These are phyloP conservation scores for Chaetodon trifasciatus DNA, from an alignment of 2,797 vertebrate species.

Conservation along the genomic window DNA sequence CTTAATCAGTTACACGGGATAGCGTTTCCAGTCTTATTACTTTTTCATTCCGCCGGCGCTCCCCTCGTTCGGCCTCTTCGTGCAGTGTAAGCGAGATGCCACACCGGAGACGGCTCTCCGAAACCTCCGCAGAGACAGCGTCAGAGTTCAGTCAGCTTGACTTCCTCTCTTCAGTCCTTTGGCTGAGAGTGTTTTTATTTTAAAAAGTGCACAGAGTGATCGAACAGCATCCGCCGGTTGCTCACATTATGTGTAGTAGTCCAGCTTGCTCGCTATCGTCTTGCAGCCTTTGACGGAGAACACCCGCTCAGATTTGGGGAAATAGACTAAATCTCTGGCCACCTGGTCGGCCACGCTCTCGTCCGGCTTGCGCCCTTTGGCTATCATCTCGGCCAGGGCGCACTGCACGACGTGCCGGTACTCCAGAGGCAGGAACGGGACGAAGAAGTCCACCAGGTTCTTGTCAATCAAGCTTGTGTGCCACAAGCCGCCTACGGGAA, in stretches of 20 bases:
- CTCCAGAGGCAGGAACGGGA: slow-evolving; percentile 96
- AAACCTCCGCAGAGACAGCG: slow-evolving; percentile 2
- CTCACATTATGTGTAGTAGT: slow-evolving; percentile 83
- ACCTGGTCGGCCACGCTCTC: slow-evolving; percentile 80
- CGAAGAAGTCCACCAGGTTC: slow-evolving; percentile 94
- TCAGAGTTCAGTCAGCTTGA: slow-evolving; percentile 30
- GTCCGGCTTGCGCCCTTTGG: slow-evolving; percentile 50
- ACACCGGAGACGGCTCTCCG: slow-evolving; percentile 24
- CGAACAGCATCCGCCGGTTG: neutral
- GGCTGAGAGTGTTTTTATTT: slow-evolving; percentile 21
- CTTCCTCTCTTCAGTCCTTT: slow-evolving; percentile 49
- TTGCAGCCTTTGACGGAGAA: slow-evolving; percentile 95
- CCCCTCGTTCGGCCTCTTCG: neutral
- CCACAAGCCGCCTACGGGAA: slow-evolving; percentile 91
- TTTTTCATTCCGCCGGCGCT: slow-evolving; percentile 28
- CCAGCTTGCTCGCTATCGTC: slow-evolving; percentile 89
- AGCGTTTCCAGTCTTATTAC: slow-evolving; percentile 25
- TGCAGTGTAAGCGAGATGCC: slow-evolving; percentile 49
- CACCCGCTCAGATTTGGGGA: slow-evolving; percentile 89
- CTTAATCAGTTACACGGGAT: slow-evolving; percentile 33
- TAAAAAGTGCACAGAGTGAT: slow-evolving; percentile 68
- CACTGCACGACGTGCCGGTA: slow-evolving; percentile 91
- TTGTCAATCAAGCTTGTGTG: slow-evolving; percentile 92
- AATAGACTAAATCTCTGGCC: slow-evolving; percentile 89
- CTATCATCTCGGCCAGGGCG: slow-evolving; percentile 86